Conservation (phyloP, 2,113 vertebrate genomes). For the Neoarius graeffei region DNA sequence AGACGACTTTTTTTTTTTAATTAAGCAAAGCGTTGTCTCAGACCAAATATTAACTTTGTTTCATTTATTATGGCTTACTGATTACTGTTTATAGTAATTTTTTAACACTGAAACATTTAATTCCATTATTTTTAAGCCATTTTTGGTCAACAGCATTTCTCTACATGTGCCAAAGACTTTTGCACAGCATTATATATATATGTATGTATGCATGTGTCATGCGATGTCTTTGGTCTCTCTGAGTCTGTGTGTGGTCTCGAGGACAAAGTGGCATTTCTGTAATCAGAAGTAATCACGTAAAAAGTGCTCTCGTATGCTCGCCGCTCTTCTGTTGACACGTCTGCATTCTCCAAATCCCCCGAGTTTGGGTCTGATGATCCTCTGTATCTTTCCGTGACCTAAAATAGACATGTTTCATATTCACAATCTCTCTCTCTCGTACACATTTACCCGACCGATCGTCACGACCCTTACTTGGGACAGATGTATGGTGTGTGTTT, state of each 20-base stretch:
- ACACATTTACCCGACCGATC: not conserved
- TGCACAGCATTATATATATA: too few species aligned
- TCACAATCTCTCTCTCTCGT: not conserved
- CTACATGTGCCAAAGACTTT: too few species aligned
- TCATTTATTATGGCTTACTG: too few species aligned
- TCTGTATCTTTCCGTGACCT: constrained; percentile 30
- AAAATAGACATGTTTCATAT: constrained; percentile 41
- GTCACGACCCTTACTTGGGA: constrained; percentile 60
- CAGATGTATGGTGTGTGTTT: constrained; percentile 75
- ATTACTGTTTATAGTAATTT: too few species aligned
- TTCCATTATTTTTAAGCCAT: too few species aligned
- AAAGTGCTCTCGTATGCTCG: not conserved
- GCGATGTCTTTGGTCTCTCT: not conserved
- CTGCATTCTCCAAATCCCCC: not conserved
- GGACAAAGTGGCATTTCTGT: constrained; percentile 36
- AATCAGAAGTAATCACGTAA: constrained; percentile 11
- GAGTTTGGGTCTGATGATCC: constrained; percentile 18
- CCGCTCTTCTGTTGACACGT: constrained; percentile 24
- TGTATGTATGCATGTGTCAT: not conserved
- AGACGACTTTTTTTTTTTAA: too few species aligned
- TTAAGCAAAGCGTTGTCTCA: too few species aligned
- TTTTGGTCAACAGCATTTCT: too few species aligned
- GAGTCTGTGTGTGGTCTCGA: constrained; percentile 31
- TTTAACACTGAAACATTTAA: too few species aligned
- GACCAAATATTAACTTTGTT: too few species aligned